A percentile compares a stretch with the other conserved stretches of the same genome.
Conservation (phyloP, 2,888 invertebrate species). For the Ophion obscuratus region DNA sequence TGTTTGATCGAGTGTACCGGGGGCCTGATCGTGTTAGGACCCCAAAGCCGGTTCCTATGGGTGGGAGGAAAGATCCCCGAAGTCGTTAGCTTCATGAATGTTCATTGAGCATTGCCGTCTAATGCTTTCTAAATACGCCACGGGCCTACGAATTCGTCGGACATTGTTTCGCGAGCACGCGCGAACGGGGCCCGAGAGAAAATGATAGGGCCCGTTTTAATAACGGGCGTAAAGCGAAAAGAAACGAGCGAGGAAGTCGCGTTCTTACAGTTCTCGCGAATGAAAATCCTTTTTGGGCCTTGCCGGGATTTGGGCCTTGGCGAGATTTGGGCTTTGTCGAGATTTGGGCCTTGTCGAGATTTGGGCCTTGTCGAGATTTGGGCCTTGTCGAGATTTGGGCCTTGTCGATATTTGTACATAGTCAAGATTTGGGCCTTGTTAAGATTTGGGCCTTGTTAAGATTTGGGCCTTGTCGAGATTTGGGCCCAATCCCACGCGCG, state of each 20-base stretch:
- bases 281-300: not conserved
- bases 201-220: not conserved
- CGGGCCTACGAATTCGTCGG: not conserved
- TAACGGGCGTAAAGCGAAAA: not conserved
- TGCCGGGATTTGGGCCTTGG: not conserved
- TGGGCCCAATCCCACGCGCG: too few relatives aligned
- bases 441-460: not conserved
- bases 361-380: too few relatives aligned
- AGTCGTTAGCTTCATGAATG: not conserved
- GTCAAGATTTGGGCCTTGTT: too few relatives aligned
- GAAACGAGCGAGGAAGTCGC: not conserved
- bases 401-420: too few relatives aligned
- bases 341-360: not conserved
- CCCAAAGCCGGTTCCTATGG: not conserved
- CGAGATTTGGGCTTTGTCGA: too few relatives aligned
- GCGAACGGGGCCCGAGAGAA: not conserved
- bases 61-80: not conserved
- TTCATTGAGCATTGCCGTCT: not conserved
- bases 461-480: too few relatives aligned
- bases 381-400: not conserved
- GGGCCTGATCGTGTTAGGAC: constrained; percentile 15
- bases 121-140: not conserved
- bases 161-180: not conserved
- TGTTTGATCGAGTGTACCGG: not conserved
- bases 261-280: not conserved